phyloP scores from a whole-genome alignment of 2,888 invertebrate genomes.

The Nephrotoma appendiculata region DNA sequence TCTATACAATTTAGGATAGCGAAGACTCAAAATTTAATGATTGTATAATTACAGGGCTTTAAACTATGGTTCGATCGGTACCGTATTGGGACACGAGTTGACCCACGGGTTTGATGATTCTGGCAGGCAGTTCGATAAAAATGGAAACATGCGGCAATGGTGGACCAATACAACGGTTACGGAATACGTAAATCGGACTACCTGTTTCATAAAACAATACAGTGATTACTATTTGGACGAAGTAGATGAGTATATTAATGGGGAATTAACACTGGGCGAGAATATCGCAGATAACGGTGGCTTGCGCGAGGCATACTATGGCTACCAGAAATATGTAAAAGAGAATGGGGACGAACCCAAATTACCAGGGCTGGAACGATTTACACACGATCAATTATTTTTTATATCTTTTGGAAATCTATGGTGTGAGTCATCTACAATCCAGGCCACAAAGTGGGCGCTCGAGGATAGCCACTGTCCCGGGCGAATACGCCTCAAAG shows the following conservation, averaged over 20 bases:
- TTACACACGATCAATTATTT: slow-evolving; percentile 58
- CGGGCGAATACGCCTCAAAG: slow-evolving; percentile 49
- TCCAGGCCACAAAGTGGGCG: slow-evolving; percentile 44
- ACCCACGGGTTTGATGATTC: slow-evolving; percentile 40
- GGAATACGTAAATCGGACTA: slow-evolving; percentile 58
- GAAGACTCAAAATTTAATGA: neutral
- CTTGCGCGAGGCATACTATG: slow-evolving; percentile 53
- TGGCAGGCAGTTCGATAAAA: slow-evolving; percentile 69
- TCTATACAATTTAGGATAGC: slow-evolving; percentile 16
- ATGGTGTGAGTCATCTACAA: slow-evolving; percentile 69
- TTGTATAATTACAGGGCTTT: slow-evolving; percentile 43
- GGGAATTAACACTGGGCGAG: slow-evolving; percentile 60
- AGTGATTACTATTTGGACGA: slow-evolving; percentile 48
- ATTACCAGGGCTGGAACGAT: slow-evolving; percentile 59
- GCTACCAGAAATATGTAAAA: slow-evolving; percentile 44
- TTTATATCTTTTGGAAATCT: slow-evolving; percentile 71
- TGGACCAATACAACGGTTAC: slow-evolving; percentile 68
- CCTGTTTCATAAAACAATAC: slow-evolving; percentile 81
- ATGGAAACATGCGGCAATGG: slow-evolving; percentile 85
- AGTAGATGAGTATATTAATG: slow-evolving; percentile 49
- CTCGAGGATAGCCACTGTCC: slow-evolving; percentile 63
- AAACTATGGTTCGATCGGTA: slow-evolving; percentile 69
- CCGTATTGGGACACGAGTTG: slow-evolving; percentile 61
- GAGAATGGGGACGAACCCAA: slow-evolving; percentile 43
- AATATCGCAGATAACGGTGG: slow-evolving; percentile 79